Percentiles rank a stretch among this genome's conserved stretches.
Conservation (phyloP, 2,888 invertebrate genomes). For the Bhutanitis thaidina region DNA sequence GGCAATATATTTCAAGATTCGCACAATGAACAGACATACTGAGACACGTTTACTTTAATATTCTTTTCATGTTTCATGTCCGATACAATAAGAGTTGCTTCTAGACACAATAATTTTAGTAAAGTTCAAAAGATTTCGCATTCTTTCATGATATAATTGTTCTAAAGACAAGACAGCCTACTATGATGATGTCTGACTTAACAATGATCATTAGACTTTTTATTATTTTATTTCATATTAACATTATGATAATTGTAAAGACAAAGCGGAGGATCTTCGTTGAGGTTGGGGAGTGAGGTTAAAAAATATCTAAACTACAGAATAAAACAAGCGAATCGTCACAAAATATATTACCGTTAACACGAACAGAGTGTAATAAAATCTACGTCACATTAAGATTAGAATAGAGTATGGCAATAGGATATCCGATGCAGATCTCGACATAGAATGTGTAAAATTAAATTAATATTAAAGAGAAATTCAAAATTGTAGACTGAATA, state of each 20-base stretch:
- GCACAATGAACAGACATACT: not conserved
- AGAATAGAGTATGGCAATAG: slow-evolving; percentile 4
- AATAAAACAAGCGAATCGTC: slow-evolving; percentile 15
- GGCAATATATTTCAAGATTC: slow-evolving; percentile 15
- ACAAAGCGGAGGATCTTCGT: not conserved
- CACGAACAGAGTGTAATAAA: slow-evolving; percentile 12
- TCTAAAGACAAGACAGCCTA: no score
- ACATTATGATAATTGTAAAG: no score
- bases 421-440: not conserved
- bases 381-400: slow-evolving; percentile 3
- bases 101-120: no score
- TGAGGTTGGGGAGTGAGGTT: not conserved
- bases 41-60: no score
- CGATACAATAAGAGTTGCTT: no score
- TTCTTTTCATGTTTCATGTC: not conserved
- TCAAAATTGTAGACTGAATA: not conserved
- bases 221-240: no score
- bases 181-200: no score
- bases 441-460: not conserved
- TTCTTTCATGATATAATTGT: no score
- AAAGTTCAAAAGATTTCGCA: no score
- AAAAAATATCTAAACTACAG: slow-evolving; percentile 3
- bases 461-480: not conserved
- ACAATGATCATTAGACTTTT: no score
- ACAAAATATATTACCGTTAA: slow-evolving; percentile 20